Evolutionary conservation across 2,888 invertebrate genomes (phyloP), one percentile per base, ranked within the genome.

Genomic region (Holacanthella duospinosa): DNA sequence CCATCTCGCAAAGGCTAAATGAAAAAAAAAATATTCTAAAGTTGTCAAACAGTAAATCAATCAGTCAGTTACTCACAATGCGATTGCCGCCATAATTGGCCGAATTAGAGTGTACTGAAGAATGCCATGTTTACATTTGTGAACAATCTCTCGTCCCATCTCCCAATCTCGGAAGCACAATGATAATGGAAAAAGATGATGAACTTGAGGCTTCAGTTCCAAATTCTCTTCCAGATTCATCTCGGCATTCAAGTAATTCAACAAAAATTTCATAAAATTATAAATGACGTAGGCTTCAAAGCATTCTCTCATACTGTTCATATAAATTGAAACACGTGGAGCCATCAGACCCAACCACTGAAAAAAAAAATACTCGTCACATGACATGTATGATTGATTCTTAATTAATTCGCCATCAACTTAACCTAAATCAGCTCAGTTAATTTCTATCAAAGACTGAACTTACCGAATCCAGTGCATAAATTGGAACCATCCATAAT

Each of bases 281-380:
- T 96, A 95, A 74, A 96, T 95, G 1, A 95, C 95, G 80, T 94
- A 96, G 1, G 94, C 95, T 80, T 96, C 96, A 76, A 95, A 96
- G 77, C 94, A 95, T 80, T 96, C 95, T 76, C 95, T 82, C 60
- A 91, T 78, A 72, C 92, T 91, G 78, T 96, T 94, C 75, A 94
- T 85, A 77, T 94, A 95, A 71, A 96, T 92, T 48, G 93, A 89
- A 74, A 87, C 86, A 71, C 86, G 83, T 0, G 93, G 92, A 77
- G 89, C 93, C 60, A 88, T 82, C 66, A 96, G 79, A 1, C 94
- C 94, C 73, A 93, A 82, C 91, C 91, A 93, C 86, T n/a, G n/a
- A n/a, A n/a, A n/a, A n/a, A n/a, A n/a, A n/a, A n/a, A n/a, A n/a
- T 86, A 76, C 48, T 77, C 77, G 63, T 29, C 53, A 64, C 60